Evolutionary conservation across 2,888 invertebrate species (phyloP).

Genomic region (Dolomedes plantarius): DNA sequence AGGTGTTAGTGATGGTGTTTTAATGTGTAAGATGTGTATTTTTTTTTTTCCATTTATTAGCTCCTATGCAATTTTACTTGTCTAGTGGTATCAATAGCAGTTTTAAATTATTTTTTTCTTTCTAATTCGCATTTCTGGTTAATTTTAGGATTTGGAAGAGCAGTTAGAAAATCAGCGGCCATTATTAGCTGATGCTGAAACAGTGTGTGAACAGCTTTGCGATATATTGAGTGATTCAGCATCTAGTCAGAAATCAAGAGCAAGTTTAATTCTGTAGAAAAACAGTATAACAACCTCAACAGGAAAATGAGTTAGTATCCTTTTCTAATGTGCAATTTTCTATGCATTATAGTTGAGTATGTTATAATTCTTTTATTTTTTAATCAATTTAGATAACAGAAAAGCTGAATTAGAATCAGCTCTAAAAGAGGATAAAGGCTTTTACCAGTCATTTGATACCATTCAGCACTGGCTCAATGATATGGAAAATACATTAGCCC

Average conservation of each 20-base stretch:
- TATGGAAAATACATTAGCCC: slow-evolving; percentile 85
- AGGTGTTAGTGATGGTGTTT: too few relatives aligned
- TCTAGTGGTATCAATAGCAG: too few relatives aligned
- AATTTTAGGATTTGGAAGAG: slow-evolving; percentile 83
- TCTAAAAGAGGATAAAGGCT: slow-evolving; percentile 89
- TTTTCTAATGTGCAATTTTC: too few relatives aligned
- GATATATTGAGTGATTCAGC: slow-evolving; percentile 92
- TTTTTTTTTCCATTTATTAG: too few relatives aligned
- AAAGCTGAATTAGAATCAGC: slow-evolving; percentile 93
- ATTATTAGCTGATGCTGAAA: slow-evolving; percentile 89
- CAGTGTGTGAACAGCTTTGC: slow-evolving; percentile 90
- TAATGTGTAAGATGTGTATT: too few relatives aligned
- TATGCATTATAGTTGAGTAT: too few relatives aligned
- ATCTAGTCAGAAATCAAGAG: slow-evolving; percentile 91
- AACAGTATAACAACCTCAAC: slow-evolving; percentile 91
- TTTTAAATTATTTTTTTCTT: too few relatives aligned
- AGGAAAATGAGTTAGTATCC: slow-evolving; percentile 89
- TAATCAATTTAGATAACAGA: slow-evolving; percentile 74
- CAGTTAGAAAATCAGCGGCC: slow-evolving; percentile 93
- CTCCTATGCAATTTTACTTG: too few relatives aligned
- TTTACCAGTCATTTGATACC: slow-evolving; percentile 90
- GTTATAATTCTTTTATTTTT: background rate
- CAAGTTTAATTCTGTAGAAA: slow-evolving; percentile 89
- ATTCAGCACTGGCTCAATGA: slow-evolving; percentile 93
- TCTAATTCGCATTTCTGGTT: background rate